Evolutionary conservation across 2,888 invertebrate species (phyloP).

Genomic region (Rhogogaster chlorosoma): DNA sequence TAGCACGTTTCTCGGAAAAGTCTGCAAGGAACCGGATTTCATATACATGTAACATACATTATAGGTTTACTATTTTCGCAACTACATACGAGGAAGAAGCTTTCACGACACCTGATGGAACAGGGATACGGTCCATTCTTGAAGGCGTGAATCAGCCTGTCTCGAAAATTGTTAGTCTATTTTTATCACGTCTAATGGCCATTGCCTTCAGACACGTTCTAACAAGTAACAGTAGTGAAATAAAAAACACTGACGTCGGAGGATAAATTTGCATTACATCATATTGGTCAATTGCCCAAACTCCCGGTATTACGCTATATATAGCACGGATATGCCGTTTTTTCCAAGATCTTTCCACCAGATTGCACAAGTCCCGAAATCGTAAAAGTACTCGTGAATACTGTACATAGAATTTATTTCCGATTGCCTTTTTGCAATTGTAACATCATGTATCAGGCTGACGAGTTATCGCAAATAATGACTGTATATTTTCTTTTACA

Average conservation of each 20-base stretch:
- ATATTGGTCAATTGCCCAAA: background rate
- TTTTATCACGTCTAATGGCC: background rate
- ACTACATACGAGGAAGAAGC: background rate
- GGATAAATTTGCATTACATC: background rate
- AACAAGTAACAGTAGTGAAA: background rate
- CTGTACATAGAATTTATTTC: background rate
- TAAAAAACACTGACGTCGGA: background rate
- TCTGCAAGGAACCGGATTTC: background rate
- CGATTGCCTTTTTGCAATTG: background rate
- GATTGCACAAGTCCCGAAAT: background rate
- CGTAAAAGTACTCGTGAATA: background rate
- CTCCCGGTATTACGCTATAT: background rate
- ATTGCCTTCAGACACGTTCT: background rate
- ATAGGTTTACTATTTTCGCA: background rate
- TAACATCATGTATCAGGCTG: background rate
- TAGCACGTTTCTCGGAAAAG: background rate
- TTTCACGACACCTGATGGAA: constrained; percentile 1
- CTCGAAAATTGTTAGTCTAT: constrained; percentile 1
- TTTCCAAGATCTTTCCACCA: background rate
- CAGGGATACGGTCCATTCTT: background rate
- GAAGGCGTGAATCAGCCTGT: background rate
- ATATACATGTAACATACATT: background rate
- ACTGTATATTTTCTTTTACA: background rate
- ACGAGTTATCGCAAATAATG: background rate
- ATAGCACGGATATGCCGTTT: background rate